Evolutionary conservation across 64 coral and sea anemone species (phyloP).

Genomic region (Pachyseris speciosa): DNA sequence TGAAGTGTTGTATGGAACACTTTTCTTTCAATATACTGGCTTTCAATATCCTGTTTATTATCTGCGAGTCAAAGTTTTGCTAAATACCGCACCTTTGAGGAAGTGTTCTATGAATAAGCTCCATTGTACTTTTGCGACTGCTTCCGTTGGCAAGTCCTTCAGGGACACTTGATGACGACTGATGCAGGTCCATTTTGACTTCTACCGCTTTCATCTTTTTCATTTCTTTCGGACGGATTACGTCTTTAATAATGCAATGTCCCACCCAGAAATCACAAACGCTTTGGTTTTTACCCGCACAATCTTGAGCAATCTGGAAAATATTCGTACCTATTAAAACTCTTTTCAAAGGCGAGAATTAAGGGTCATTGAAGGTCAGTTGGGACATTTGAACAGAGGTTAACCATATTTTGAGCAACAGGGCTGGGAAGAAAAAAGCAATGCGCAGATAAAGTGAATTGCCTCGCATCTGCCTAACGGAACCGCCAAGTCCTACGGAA

Average conservation of each 20-base stretch:
- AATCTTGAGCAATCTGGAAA: neutral
- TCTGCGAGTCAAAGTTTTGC: neutral
- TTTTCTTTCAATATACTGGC: no score
- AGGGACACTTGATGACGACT: neutral
- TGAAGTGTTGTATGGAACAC: no score
- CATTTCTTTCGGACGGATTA: neutral
- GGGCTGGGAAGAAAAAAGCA: no score
- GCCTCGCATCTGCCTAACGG: no score
- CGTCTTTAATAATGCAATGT: neutral
- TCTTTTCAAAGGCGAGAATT: no score
- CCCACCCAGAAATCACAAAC: constrained; percentile 1
- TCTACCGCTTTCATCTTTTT: neutral
- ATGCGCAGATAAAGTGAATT: no score
- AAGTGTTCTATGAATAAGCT: constrained; percentile 23
- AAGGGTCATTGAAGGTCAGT: no score
- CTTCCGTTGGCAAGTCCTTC: neutral
- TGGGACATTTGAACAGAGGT: no score
- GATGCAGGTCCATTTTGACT: neutral
- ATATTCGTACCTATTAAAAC: no score
- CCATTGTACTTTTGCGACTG: neutral
- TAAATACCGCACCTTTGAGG: constrained; percentile 13
- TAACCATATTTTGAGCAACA: no score
- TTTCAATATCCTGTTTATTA: no score
- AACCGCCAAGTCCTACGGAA: no score
- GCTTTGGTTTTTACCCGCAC: neutral